phyloP scores from a whole-genome alignment of 1,140 invertebrate genomes.

The Goniozus legneri region DNA sequence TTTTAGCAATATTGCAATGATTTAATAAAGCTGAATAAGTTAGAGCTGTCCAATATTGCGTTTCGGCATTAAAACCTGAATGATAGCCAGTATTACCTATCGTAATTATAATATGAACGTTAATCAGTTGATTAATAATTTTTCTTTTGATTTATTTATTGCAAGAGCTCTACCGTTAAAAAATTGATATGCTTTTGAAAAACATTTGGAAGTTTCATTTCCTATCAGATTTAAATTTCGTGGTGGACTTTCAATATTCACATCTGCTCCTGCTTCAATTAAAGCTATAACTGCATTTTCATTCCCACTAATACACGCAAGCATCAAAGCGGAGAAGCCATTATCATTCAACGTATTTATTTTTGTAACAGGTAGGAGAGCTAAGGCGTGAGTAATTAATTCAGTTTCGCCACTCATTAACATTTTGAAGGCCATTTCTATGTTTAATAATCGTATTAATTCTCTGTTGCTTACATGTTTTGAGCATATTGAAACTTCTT shows the following conservation, averaged over 20 bases:
- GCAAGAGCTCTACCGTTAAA: background rate
- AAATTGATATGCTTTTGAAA: background rate
- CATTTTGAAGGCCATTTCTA: slow-evolving; percentile 78
- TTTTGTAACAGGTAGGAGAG: slow-evolving; percentile 70
- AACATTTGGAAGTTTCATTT: slow-evolving; percentile 3
- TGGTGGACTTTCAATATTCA: slow-evolving; percentile 67
- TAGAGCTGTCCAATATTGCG: slow-evolving; percentile 75
- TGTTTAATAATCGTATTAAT: slow-evolving; percentile 62
- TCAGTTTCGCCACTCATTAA: slow-evolving; percentile 73
- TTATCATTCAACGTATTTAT: slow-evolving; percentile 74
- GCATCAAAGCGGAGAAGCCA: slow-evolving; percentile 78
- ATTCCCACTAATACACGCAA: slow-evolving; percentile 75
- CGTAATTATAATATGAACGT: too few species aligned
- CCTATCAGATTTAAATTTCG: too few species aligned
- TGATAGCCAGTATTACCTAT: too few species aligned
- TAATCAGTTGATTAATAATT: slow-evolving; percentile 15
- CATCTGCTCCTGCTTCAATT: slow-evolving; percentile 74
- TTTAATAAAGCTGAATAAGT: slow-evolving; percentile 66
- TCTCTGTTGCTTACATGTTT: slow-evolving; percentile 57
- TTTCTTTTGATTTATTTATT: slow-evolving; percentile 1
- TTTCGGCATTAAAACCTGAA: slow-evolving; percentile 66
- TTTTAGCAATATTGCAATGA: slow-evolving; percentile 57
- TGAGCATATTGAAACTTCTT: slow-evolving; percentile 49
- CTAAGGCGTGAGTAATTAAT: slow-evolving; percentile 72
- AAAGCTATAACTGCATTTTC: slow-evolving; percentile 69